These are phyloP conservation scores for Chironomus tepperi DNA, from an alignment of 1,140 invertebrate species.

Conservation along the genomic window DNA sequence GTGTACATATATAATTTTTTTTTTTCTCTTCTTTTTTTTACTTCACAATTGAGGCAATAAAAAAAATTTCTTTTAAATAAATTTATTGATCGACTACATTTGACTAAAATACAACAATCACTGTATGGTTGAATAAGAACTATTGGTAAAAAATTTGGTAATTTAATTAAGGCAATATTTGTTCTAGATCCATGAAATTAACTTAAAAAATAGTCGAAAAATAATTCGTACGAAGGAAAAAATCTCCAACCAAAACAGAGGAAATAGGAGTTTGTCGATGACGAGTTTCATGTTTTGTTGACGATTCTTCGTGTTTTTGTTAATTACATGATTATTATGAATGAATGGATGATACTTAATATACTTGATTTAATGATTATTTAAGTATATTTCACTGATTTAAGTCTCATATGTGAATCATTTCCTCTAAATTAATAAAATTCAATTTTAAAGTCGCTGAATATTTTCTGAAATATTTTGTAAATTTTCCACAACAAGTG, in stretches of 20 bases:
- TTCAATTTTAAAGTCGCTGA: not conserved
- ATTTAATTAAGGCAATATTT: constrained; percentile 23
- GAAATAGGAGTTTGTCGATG: not conserved
- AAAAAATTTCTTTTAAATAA: constrained; percentile 15
- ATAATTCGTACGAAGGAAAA: not conserved
- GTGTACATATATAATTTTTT: not conserved
- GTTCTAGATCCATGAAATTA: constrained; percentile 22
- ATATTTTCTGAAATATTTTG: not conserved
- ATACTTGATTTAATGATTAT: not conserved
- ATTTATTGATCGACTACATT: constrained; percentile 4
- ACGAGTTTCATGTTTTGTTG: not conserved
- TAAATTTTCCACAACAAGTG: not conserved
- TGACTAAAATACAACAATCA: constrained; percentile 2
- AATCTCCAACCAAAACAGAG: constrained; percentile 11
- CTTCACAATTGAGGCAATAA: not conserved
- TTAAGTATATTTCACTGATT: not conserved
- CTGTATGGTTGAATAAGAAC: not conserved
- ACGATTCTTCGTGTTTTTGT: not conserved
- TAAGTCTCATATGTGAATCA: not conserved
- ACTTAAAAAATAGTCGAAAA: not conserved
- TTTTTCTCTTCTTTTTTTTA: not conserved
- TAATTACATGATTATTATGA: not conserved
- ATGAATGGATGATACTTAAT: not conserved
- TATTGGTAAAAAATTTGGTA: constrained; percentile 6
- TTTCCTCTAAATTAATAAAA: not conserved